These are phyloP conservation scores for Hypanus sabinus DNA, from an alignment of 2,113 vertebrate genomes.

Conservation along the genomic window DNA sequence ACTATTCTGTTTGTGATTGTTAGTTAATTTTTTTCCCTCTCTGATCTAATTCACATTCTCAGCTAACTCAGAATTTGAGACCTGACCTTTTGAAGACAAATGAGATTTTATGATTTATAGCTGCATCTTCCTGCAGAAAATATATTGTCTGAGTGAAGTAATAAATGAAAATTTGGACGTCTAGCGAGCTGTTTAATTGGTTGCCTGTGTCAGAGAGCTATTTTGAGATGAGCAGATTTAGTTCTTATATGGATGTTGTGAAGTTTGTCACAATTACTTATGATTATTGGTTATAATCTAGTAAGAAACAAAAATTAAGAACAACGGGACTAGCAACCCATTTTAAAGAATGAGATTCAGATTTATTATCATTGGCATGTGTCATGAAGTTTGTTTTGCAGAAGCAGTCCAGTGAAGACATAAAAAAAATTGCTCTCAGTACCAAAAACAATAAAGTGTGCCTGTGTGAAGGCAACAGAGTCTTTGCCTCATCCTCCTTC, in stretches of 20 bases:
- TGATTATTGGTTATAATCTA: background rate
- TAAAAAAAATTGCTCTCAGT: too few species aligned
- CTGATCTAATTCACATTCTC: conserved; percentile 13
- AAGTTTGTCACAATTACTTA: background rate
- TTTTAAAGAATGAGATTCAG: background rate
- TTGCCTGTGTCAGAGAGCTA: background rate
- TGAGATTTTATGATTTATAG: conserved; percentile 32
- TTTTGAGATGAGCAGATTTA: background rate
- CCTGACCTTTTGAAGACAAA: conserved; percentile 34
- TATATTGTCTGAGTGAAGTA: too few species aligned
- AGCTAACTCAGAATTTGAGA: conserved; percentile 11
- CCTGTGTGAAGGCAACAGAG: background rate
- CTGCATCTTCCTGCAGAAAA: background rate
- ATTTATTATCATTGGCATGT: too few species aligned
- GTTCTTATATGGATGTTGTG: background rate
- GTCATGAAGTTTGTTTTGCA: too few species aligned
- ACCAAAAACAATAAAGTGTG: too few species aligned
- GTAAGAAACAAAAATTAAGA: background rate
- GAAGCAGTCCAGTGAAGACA: too few species aligned
- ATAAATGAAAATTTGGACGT: background rate
- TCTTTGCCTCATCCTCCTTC: background rate
- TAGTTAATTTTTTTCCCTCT: background rate
- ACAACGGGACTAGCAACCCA: background rate
- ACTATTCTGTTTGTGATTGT: background rate
- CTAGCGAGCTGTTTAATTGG: background rate